Evolutionary conservation across 2,113 vertebrate genomes (phyloP).

Genomic region (Sprattus sprattus): DNA sequence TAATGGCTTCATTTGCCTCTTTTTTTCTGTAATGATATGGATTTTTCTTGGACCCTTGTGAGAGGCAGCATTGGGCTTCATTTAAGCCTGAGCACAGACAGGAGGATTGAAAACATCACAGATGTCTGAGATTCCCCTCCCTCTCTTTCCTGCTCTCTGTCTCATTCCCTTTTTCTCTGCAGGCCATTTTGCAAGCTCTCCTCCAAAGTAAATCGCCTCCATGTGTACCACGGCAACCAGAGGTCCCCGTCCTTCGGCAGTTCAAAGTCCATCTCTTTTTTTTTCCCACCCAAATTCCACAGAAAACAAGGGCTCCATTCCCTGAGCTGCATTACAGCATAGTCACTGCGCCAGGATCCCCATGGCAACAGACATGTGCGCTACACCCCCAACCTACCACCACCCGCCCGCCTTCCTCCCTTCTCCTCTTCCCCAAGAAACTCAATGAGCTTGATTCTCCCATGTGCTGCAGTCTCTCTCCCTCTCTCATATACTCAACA

Average conservation of each 20-base stretch:
- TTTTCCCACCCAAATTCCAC: conserved; percentile 42
- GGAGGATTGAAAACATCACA: conserved; percentile 25
- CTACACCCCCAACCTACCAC: conserved; percentile 23
- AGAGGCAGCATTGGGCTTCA: conserved; percentile 1
- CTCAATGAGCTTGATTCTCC: conserved; percentile 1
- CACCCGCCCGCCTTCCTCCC: neutral
- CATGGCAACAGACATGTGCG: conserved; percentile 76
- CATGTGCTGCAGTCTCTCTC: conserved; percentile 27
- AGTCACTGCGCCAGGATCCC: conserved; percentile 72
- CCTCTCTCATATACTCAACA: neutral
- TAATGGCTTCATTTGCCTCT: neutral
- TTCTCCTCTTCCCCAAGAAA: neutral
- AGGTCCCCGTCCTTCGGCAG: conserved; percentile 54
- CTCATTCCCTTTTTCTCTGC: neutral
- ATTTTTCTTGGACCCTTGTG: conserved; percentile 7
- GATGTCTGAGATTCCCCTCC: conserved; percentile 17
- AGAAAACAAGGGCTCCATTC: conserved; percentile 66
- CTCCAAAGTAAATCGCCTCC: conserved; percentile 59
- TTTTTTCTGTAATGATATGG: neutral
- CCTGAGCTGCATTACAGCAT: conserved; percentile 66
- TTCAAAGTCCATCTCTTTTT: conserved; percentile 33
- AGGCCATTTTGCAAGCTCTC: conserved; percentile 39
- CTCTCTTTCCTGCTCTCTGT: neutral
- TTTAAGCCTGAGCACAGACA: conserved; percentile 26
- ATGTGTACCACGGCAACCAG: conserved; percentile 56